Evolutionary conservation across 2,797 vertebrate genomes (phyloP).

Genomic region (Typhlichthys subterraneus): DNA sequence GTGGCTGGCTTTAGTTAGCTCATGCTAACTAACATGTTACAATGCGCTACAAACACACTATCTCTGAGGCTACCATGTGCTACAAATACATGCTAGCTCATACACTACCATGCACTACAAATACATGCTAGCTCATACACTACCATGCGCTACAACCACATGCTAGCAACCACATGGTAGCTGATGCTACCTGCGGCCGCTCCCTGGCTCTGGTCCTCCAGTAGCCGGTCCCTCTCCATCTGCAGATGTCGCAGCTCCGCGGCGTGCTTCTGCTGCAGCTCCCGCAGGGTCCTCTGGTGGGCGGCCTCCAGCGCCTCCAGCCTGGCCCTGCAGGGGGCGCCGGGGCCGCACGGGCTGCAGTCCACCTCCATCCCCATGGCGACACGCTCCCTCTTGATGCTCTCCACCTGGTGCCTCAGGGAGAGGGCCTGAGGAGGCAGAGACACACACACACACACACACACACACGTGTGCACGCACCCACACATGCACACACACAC

Average conservation of each 20-base stretch:
- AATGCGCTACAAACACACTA: too few relatives aligned
- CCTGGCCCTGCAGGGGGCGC: slow-evolving; percentile 81
- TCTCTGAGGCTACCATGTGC: too few relatives aligned
- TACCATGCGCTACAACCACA: neutral
- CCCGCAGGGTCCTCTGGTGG: slow-evolving; percentile 83
- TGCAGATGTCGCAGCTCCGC: slow-evolving; percentile 82
- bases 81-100: too few relatives aligned
- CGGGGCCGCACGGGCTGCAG: slow-evolving; percentile 65
- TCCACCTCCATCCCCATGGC: slow-evolving; percentile 38
- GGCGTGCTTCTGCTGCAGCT: slow-evolving; percentile 85
- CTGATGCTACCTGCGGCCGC: slow-evolving; percentile 79
- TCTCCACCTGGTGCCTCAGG: slow-evolving; percentile 65
- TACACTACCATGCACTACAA: too few relatives aligned
- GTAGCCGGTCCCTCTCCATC: slow-evolving; percentile 81
- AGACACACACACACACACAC: neutral
- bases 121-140: too few relatives aligned
- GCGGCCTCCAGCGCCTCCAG: slow-evolving; percentile 86
- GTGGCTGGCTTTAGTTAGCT: too few relatives aligned
- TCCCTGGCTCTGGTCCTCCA: slow-evolving; percentile 83
- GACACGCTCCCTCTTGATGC: slow-evolving; percentile 48
- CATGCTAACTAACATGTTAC: too few relatives aligned
- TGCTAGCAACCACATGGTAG: neutral
- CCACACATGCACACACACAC: too few relatives aligned
- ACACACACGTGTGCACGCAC: too few relatives aligned
- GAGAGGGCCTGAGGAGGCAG: slow-evolving; percentile 54